Base-by-base conservation (phyloP, 2,113 vertebrate genomes). In the Alectura lathami region DNA sequence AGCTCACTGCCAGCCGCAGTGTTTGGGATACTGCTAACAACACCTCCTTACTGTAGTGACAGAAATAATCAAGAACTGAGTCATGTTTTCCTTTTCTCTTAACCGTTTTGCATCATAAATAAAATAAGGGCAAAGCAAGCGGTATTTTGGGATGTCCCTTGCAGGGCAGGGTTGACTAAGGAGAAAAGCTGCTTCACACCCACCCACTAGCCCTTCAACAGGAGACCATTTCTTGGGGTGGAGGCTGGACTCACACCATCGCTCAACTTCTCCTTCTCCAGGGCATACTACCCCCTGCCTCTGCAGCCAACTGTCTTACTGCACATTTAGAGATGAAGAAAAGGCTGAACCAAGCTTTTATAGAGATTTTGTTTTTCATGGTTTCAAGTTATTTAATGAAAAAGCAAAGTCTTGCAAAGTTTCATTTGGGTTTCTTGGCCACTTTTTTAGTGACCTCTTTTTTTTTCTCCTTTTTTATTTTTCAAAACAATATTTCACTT, bases 171-270 rank as follows among this genome's bases (percentile, higher is more conserved):
- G 51, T 9, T 54, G 48, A 36, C 47, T 51, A 27, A 79, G 84
- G 34, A 8, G n/a, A 69, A 9, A 84, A 69, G 38, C 90, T 21
- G 51, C 13, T 22, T 69, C 43, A 29, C 7, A 21, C 14, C 18
- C 54, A 43, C 11, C 45, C n/a, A 11, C 0, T 0, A 18, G 17
- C 45, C 26, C 11, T 36, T 83, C 59, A 45, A 5, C 43, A 15
- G 0, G 0, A 72, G 30, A 13, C 1, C 0, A 0, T 59, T 60
- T 36, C 40, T 56, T 27, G 4, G 42, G 32, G 24, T 29, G 40
- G 17, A 29, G 47, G 47, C 54, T 75, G n/a, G 6, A 3, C 18
- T 62, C 34, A 21, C 1, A 14, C 36, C 36, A 50, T n/a, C 26
- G 34, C 36, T 42, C 2, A 0, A 15, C 1, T 4, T 24, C 59